These are phyloP conservation scores for Origma solitaria DNA, from an alignment of 2,113 vertebrate species.

Conservation along the genomic window DNA sequence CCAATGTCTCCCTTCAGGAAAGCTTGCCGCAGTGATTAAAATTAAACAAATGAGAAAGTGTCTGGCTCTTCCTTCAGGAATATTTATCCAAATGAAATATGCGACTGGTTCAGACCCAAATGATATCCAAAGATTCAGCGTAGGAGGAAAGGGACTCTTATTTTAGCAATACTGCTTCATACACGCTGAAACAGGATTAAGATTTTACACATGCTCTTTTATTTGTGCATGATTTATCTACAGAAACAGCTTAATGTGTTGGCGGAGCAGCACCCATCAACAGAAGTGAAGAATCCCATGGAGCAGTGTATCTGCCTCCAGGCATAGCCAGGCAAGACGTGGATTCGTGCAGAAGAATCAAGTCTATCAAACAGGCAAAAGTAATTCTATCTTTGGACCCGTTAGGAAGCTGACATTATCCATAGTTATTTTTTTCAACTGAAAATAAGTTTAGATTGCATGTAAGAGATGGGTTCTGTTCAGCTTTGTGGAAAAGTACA, in stretches of 20 bases:
- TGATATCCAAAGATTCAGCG: not conserved
- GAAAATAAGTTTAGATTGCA: not conserved
- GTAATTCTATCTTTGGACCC: not conserved
- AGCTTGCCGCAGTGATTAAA: not conserved
- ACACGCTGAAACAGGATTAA: not conserved
- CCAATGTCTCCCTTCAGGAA: not conserved
- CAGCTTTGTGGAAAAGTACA: not conserved
- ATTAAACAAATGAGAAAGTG: not conserved
- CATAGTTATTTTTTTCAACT: not conserved
- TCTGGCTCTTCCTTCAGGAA: not conserved
- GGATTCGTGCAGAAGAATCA: not conserved
- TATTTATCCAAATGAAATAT: not conserved
- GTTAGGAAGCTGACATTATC: conserved; percentile 13
- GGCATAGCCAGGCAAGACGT: not conserved
- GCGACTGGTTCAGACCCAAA: not conserved
- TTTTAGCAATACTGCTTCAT: conserved; percentile 24
- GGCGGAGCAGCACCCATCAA: not conserved
- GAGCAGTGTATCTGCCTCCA: not conserved
- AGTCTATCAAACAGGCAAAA: not conserved
- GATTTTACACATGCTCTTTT: conserved; percentile 9
- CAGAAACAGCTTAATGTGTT: conserved; percentile 31
- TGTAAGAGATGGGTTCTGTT: not conserved
- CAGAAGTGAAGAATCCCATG: not conserved
- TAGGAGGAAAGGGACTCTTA: not conserved
- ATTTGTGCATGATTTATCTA: conserved; percentile 45